Evolutionary conservation across 1,140 invertebrate genomes (phyloP), one percentile per base, ranked within the genome.

Genomic region (Zaprionus lachaisei): DNA sequence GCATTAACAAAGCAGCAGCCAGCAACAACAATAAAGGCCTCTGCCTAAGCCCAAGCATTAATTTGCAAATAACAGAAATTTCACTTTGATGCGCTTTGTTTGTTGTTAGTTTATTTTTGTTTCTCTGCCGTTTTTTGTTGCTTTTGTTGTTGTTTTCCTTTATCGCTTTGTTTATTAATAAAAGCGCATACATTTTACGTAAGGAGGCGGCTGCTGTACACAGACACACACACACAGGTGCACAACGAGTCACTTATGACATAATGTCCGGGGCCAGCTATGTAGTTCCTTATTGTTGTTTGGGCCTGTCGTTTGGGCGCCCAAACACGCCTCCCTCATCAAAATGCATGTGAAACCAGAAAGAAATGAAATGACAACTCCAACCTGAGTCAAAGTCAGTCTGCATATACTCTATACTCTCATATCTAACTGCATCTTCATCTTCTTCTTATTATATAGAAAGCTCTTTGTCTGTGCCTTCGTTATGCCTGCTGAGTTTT

Each of bases 141-240:
- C 55, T 66, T 26, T 61, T 57, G 24, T 41, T 38, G n/a, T 38
- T 26, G 17, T 47, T 44, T 63, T 57, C 66, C 63, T 69, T 26
- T 63, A 67, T 57, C 74, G 80, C 74, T 90, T 84, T 87, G 74
- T 90, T 80, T 90, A 80, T 79, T 76, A 72, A 84, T 87, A 84
- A 81, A 80, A 83, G 80, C 84, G 70, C 81, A 80, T 83, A 70
- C 31, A 47, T 71, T 84, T 80, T 84, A 81, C 86, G 76, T 81
- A 85, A 85, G 80, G 60, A 60, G 76, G 78, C 78, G 56, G 72
- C 80, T 83, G 69, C 79, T 82, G 81, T 79, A 68, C 79, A 79
- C 68, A 79, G 6, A 55, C 57, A 54, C 49, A 62, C 24, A 49
- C 6, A 79, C n/a, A 47, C n/a, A 44, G 6, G 7, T n/a, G 14